These are phyloP conservation scores for Amphimallon solstitiale DNA, from an alignment of 2,888 invertebrate species.

Conservation along the genomic window DNA sequence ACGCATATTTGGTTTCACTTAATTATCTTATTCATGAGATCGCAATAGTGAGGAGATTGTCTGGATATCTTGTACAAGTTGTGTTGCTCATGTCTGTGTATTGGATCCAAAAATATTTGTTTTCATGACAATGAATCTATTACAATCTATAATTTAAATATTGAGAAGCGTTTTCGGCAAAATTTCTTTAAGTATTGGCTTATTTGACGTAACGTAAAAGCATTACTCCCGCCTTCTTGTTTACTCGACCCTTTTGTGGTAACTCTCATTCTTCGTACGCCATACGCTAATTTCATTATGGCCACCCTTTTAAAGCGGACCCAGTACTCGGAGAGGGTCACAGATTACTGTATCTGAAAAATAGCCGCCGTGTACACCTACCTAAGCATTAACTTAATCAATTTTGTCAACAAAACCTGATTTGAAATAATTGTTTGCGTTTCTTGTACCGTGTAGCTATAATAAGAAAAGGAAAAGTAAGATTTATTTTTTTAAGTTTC, in stretches of 20 bases:
- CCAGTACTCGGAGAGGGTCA: constrained; percentile 6
- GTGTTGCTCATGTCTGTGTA: too few species aligned
- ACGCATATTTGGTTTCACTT: too few species aligned
- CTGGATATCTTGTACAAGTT: too few species aligned
- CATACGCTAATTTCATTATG: constrained; percentile 28
- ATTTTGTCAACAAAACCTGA: constrained; percentile 14
- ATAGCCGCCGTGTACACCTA: constrained; percentile 2
- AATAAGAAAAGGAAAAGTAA: neutral
- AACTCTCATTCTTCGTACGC: constrained; percentile 5
- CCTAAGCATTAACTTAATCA: constrained; percentile 28
- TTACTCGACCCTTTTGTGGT: constrained; percentile 28
- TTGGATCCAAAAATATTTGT: too few species aligned
- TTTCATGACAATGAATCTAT: constrained; percentile 3
- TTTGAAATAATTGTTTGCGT: constrained; percentile 1
- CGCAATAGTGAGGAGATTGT: too few species aligned
- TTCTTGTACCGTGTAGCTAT: neutral
- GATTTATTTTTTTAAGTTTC: too few species aligned
- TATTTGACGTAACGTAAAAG: constrained; percentile 3
- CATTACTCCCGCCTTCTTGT: constrained; percentile 4
- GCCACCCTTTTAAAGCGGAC: constrained; percentile 16
- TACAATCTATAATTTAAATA: neutral
- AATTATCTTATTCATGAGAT: too few species aligned
- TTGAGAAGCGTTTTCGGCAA: too few species aligned
- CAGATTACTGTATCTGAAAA: constrained; percentile 10
- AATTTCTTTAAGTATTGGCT: neutral